Base-by-base conservation (phyloP, 2,888 invertebrate genomes). In the Allolobophora icterica region DNA sequence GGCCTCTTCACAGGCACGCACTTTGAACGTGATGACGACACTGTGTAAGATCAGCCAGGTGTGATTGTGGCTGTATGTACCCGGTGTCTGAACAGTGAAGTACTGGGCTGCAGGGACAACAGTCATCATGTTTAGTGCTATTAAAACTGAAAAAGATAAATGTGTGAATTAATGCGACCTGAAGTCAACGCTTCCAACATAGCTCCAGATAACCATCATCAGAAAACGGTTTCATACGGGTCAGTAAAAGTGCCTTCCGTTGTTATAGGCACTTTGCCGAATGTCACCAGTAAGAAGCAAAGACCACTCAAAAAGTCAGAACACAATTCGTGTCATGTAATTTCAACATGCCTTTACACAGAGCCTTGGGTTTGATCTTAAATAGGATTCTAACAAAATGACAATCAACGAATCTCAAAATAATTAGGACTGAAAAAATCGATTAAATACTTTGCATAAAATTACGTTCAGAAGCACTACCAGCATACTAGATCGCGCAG, bases 1-100 rank as follows among this genome's bases (percentile, higher is more conserved):
- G 1, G 89, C 89, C 42, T 89, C 52, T 13, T 89, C 40, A 38
- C 89, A 89, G 42, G 89, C 89, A n/a, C 89, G 89, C 42, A 89
- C 19, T 89, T 52, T 42, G 89, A 89, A 89, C 21, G 42, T 34
- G 89, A 89, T 33, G 52, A 45, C 8, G n/a, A n/a, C 30, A 30
- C 40, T 89, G 45, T 52, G 89, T 21, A 52, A 17, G 89, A 45
- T 30, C 42, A 89, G 89, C 89, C 89, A 89, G 89, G 87, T 87
- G 87, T 87, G 87, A 38, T 87, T 87, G 87, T 87, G 87, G 87
- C 34, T 38, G 35, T 34, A 87, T 38, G 87, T 87, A 3, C 87
- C 87, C 3, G 87, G 87, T 34, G 87, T 87, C 87, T 87, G 87
- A 5, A 87, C 87, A 19, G 87, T 87, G 87, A 87, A 87, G 38